phyloP scores from a whole-genome alignment of 2,888 invertebrate genomes.

The Augochlorella aurata region DNA sequence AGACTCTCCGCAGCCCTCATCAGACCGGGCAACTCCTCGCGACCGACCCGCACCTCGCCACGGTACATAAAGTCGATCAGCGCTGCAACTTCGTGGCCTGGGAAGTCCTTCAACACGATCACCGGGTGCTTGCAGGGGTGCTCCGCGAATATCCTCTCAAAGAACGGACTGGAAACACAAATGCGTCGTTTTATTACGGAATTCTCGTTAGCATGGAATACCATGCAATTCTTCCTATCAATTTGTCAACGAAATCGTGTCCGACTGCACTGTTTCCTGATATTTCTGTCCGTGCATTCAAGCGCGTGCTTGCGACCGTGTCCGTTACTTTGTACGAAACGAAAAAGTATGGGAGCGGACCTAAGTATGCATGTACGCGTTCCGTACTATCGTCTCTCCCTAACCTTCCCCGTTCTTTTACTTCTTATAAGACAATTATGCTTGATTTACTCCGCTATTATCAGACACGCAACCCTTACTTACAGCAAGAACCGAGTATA shows the following conservation, averaged over 20 bases:
- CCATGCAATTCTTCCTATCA: background rate
- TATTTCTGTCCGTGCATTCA: background rate
- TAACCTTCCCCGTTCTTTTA: slow-evolving; percentile 20
- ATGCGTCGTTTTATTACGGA: slow-evolving; percentile 4
- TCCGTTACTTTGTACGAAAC: background rate
- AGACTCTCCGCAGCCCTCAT: slow-evolving; percentile 94
- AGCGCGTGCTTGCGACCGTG: background rate
- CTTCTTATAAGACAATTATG: slow-evolving; percentile 38
- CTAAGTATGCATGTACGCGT: slow-evolving; percentile 14
- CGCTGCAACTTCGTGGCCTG: slow-evolving; percentile 93
- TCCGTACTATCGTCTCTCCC: slow-evolving; percentile 8
- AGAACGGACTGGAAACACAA: slow-evolving; percentile 89
- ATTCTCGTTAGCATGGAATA: background rate
- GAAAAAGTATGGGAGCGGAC: background rate
- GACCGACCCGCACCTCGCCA: slow-evolving; percentile 94
- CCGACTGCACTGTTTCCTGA: background rate
- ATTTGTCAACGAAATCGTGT: background rate
- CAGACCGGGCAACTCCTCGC: slow-evolving; percentile 91
- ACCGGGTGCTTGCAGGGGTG: slow-evolving; percentile 97
- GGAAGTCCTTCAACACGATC: slow-evolving; percentile 94
- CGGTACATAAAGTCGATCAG: slow-evolving; percentile 97
- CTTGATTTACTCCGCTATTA: slow-evolving; percentile 33
- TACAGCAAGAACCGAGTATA: slow-evolving; percentile 37
- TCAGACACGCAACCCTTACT: slow-evolving; percentile 38
- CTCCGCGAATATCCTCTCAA: slow-evolving; percentile 93